Percentiles rank a stretch among this genome's conserved stretches.
Conservation (phyloP, 2,888 invertebrate species). For the Andrena trimmerana region DNA sequence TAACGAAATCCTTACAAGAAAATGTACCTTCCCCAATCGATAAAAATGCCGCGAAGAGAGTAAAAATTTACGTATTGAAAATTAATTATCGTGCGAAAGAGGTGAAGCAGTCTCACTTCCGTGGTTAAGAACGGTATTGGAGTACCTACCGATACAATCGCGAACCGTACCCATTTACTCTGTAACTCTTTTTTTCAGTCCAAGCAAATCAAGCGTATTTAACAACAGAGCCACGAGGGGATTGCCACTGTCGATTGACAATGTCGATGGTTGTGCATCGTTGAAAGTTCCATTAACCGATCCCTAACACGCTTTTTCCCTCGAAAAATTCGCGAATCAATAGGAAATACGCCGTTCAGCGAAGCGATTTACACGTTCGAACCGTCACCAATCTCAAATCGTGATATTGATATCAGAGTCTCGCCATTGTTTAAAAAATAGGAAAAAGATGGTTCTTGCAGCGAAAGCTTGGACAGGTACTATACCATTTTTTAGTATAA, state of each 20-base stretch:
- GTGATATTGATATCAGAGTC: not conserved
- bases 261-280: slow-evolving; percentile 35
- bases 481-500: no score
- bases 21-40: slow-evolving; percentile 6
- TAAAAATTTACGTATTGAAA: slow-evolving; percentile 40
- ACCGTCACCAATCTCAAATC: not conserved
- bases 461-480: no score
- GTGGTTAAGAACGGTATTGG: slow-evolving; percentile 36
- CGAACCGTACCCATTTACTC: slow-evolving; percentile 36
- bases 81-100: slow-evolving; percentile 41
- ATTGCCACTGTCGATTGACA: slow-evolving; percentile 44
- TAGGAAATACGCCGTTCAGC: not conserved
- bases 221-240: slow-evolving; percentile 44
- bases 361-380: slow-evolving; percentile 12
- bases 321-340: slow-evolving; percentile 26
- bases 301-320: slow-evolving; percentile 21
- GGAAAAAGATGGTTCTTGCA: no score
- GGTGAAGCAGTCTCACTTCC: slow-evolving; percentile 30
- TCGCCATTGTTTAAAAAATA: no score
- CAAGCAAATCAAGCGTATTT: slow-evolving; percentile 51
- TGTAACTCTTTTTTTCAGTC: slow-evolving; percentile 33
- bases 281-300: slow-evolving; percentile 38
- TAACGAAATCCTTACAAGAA: not conserved
- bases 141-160: slow-evolving; percentile 37
- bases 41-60: slow-evolving; percentile 14